A percentile compares a stretch with the other conserved stretches of the same genome.
phyloP scores from a whole-genome alignment of 2,113 vertebrate species.

The Pangasianodon hypophthalmus region DNA sequence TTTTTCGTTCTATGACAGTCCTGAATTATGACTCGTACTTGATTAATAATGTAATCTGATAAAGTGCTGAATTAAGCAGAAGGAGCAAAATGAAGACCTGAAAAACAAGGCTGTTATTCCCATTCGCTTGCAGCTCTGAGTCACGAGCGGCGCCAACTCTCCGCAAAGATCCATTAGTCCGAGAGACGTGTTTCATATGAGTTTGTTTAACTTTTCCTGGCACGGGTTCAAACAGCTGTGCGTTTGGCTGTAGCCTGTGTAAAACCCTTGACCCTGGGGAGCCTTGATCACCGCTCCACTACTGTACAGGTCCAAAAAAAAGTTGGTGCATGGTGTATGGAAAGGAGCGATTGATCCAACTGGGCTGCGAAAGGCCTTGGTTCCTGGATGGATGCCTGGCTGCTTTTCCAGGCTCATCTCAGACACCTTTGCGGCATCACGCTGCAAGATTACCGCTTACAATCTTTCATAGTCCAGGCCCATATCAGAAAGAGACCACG shows the following conservation, averaged over 20 bases:
- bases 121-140: slow-evolving; percentile 16
- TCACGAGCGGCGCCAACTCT: slow-evolving; percentile 9
- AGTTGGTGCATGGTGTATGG: slow-evolving; percentile 12
- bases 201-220: slow-evolving; percentile 41
- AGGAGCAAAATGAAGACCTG: neutral
- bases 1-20: neutral
- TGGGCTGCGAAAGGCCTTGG: slow-evolving; percentile 1
- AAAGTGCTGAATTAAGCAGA: slow-evolving; percentile 16
- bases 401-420: slow-evolving; percentile 36
- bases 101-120: slow-evolving; percentile 16
- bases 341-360: slow-evolving; percentile 5
- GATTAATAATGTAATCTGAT: slow-evolving; percentile 29
- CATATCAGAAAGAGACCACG: neutral
- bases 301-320: slow-evolving; percentile 46
- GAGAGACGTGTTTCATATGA: slow-evolving; percentile 49
- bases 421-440: slow-evolving; percentile 35
- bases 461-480: slow-evolving; percentile 1
- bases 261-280: slow-evolving; percentile 42
- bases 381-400: slow-evolving; percentile 25
- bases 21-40: slow-evolving; percentile 10
- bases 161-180: slow-evolving; percentile 47
- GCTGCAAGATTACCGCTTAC: slow-evolving; percentile 30
- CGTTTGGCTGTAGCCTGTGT: slow-evolving; percentile 29
- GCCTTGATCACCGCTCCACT: slow-evolving; percentile 40
- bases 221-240: slow-evolving; percentile 46